Evolutionary conservation across 2,113 vertebrate genomes (phyloP).

Genomic region (Ia io): DNA sequence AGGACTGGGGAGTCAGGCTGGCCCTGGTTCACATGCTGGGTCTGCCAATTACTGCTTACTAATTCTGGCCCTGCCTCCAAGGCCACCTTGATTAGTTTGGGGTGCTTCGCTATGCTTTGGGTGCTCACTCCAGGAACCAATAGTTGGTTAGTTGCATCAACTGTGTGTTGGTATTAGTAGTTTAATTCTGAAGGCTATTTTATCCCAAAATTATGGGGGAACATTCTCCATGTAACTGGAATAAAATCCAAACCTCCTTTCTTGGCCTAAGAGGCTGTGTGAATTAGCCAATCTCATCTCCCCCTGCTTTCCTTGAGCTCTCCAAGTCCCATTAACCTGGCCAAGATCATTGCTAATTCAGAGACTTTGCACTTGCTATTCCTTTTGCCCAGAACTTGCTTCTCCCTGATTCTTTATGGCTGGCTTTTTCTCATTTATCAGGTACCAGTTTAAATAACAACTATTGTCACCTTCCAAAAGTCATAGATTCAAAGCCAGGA

Average conservation of each 20-base stretch:
- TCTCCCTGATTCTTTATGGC: not conserved
- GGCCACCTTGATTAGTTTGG: not conserved
- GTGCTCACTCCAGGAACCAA: not conserved
- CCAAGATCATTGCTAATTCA: not conserved
- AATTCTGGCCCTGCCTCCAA: not conserved
- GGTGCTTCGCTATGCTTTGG: not conserved
- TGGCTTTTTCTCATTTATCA: not conserved
- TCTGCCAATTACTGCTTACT: not conserved
- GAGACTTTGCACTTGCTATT: not conserved
- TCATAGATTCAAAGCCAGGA: constrained; percentile 61
- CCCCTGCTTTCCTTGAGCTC: not conserved
- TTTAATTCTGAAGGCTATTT: not conserved
- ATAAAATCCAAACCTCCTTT: not conserved
- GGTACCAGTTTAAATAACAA: not conserved
- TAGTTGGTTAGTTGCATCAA: not conserved
- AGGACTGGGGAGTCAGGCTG: not conserved
- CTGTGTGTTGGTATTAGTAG: not conserved
- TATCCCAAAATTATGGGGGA: not conserved
- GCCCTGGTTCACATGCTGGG: not conserved
- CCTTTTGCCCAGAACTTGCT: not conserved
- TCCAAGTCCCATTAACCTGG: not conserved
- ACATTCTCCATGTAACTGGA: not conserved
- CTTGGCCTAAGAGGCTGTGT: not conserved
- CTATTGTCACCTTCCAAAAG: constrained; percentile 51
- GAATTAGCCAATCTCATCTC: not conserved